Base-by-base conservation (phyloP, 2,113 vertebrate genomes). In the Petrocephalus zakoni region DNA sequence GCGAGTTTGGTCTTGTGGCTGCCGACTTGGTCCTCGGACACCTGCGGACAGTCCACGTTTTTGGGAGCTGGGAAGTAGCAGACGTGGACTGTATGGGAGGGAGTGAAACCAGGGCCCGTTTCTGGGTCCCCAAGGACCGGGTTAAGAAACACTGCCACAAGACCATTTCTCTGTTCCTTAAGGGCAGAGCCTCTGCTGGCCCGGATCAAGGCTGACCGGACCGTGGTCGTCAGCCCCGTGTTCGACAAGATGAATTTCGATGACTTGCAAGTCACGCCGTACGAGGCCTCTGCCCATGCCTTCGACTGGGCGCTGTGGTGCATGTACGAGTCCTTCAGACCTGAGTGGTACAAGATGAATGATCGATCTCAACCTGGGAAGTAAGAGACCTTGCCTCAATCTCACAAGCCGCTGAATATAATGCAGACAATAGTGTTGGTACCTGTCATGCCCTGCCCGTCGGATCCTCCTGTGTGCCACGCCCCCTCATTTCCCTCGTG, bases 241-340 rank as follows among this genome's bases (percentile, higher is more conserved):
- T 95, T 95, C 10, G 95, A 96, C 92, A 93, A 55, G 49, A 93
- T 95, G 29, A 13, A 61, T 10, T 95, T 25, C 11, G 92, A 95
- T 34, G 93, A 94, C 85, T 87, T 96, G 87, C 86, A 83, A 0
- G 15, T 95, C 64, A 81, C 0, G 10, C 51, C 75, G 0, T 94
- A 95, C 61, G 0, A 0, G 0, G 1, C 93, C 0, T 3, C n/a
- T 0, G 93, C 94, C 0, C 86, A 95, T 10, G 94, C 68, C 4
- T 96, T 96, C 29, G 90, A 95, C 92, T 96, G 95, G 95, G 91
- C 91, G 5, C 47, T 95, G 83, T 95, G 95, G 94, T 95, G 95
- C 92, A 91, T 91, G 93, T 95, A 95, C 0, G 94, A 94, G 87
- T 47, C 25, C 61, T 95, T 96, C 92, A 91, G 89, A 46, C 93